Evolutionary conservation across 2,888 invertebrate genomes (phyloP).

Genomic region (Eueremaeus valkanovi): DNA sequence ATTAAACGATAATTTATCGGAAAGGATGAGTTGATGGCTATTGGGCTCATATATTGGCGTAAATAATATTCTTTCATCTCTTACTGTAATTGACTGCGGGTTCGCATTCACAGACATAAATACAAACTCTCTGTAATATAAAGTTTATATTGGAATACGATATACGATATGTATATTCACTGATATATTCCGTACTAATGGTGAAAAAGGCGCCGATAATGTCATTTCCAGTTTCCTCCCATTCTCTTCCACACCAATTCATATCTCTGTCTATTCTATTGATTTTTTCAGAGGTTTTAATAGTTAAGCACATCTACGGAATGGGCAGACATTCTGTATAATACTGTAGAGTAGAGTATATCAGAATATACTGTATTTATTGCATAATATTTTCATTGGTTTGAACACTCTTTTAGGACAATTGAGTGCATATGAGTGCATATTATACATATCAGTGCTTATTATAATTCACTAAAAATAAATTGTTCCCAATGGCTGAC

Average conservation of each 20-base stretch:
- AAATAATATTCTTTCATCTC: neutral
- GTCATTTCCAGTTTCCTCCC: constrained; percentile 10
- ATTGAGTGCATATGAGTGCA: neutral
- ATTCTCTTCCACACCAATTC: neutral
- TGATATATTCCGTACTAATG: neutral
- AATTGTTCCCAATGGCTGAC: constrained; percentile 13
- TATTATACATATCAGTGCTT: neutral
- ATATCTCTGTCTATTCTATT: neutral
- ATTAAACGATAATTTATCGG: neutral
- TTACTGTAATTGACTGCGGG: neutral
- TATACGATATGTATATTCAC: neutral
- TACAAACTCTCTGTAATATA: neutral
- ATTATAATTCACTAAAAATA: neutral
- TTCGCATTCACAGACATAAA: neutral
- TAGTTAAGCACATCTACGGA: neutral
- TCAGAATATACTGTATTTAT: too few relatives aligned
- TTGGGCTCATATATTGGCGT: neutral
- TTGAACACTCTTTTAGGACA: neutral
- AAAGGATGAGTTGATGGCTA: constrained; percentile 2
- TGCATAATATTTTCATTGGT: neutral
- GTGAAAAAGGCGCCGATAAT: constrained; percentile 22
- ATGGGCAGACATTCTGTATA: too few relatives aligned
- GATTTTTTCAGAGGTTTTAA: constrained; percentile 6
- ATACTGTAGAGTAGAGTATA: too few relatives aligned
- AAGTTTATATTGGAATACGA: neutral